Conservation (phyloP, 2,113 vertebrate species). For the Isurus oxyrinchus region DNA sequence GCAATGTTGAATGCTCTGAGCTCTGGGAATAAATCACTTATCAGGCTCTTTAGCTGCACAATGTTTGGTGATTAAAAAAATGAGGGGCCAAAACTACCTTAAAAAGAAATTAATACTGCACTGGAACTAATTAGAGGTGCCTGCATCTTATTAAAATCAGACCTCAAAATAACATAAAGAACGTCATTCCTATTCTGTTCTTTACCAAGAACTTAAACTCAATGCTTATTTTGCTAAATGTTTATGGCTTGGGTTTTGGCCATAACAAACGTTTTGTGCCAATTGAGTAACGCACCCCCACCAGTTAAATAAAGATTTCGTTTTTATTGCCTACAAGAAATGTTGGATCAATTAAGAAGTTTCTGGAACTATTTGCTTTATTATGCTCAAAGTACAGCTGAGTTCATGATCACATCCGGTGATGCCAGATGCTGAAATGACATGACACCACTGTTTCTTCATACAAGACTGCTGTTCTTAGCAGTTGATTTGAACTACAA, state of each 20-base stretch:
- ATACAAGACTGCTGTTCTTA: neutral
- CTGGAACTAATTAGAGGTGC: slow-evolving; percentile 20
- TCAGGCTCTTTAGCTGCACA: neutral
- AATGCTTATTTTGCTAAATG: slow-evolving; percentile 11
- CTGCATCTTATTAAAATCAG: slow-evolving; percentile 26
- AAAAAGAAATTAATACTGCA: neutral
- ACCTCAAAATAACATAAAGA: slow-evolving; percentile 3
- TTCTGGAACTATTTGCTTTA: slow-evolving; percentile 25
- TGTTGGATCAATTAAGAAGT: slow-evolving; percentile 18
- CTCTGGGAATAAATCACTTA: slow-evolving; percentile 21
- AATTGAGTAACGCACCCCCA: slow-evolving; percentile 31
- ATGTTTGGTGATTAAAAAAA: neutral
- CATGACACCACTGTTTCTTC: slow-evolving; percentile 11
- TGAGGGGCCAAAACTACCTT: neutral
- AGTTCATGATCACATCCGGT: slow-evolving; percentile 30
- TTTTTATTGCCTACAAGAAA: slow-evolving; percentile 15
- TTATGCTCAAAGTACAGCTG: slow-evolving; percentile 27
- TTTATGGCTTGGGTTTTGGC: slow-evolving; percentile 16
- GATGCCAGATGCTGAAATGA: slow-evolving; percentile 9
- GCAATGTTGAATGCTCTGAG: neutral
- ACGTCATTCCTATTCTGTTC: neutral
- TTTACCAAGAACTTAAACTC: slow-evolving; percentile 20
- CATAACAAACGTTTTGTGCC: slow-evolving; percentile 23
- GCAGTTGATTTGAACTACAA: neutral
- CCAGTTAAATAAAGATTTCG: slow-evolving; percentile 16